phyloP scores from a whole-genome alignment of 2,888 invertebrate species.

The Archips xylosteana region DNA sequence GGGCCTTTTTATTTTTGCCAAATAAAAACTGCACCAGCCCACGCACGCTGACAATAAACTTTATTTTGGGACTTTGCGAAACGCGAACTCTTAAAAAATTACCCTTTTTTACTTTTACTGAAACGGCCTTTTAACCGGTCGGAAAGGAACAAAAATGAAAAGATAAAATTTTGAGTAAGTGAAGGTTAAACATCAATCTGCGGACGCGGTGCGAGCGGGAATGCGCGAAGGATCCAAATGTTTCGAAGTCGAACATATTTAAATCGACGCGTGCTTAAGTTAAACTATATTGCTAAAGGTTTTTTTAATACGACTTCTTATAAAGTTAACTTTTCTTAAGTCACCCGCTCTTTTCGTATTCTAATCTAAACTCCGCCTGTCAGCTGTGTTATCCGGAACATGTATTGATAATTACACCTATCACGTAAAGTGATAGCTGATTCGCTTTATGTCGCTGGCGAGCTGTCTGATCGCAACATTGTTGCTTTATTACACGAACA shows the following conservation, averaged over 20 bases:
- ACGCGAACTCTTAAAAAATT: slow-evolving; percentile 64
- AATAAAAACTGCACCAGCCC: slow-evolving; percentile 58
- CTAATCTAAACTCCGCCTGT: background rate
- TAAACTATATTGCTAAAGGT: too few species aligned
- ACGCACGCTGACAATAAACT: slow-evolving; percentile 74
- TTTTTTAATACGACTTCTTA: too few species aligned
- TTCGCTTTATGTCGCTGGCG: background rate
- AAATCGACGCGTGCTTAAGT: background rate
- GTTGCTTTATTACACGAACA: slow-evolving; percentile 30
- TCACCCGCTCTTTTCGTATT: background rate
- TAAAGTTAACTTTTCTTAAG: too few species aligned
- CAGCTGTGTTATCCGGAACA: background rate
- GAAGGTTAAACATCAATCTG: slow-evolving; percentile 51
- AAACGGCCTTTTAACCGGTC: slow-evolving; percentile 66
- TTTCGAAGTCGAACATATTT: slow-evolving; percentile 1
- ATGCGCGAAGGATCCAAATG: background rate
- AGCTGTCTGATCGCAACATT: slow-evolving; percentile 24
- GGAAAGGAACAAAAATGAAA: slow-evolving; percentile 61
- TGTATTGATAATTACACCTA: background rate
- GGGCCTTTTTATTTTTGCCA: slow-evolving; percentile 47
- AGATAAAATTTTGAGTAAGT: slow-evolving; percentile 54
- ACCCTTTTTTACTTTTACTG: slow-evolving; percentile 63
- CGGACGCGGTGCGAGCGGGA: slow-evolving; percentile 8
- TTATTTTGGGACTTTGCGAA: slow-evolving; percentile 73
- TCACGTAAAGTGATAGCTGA: background rate